Evolutionary conservation across 2,888 invertebrate species (phyloP), one percentile per base, ranked within the genome.

Genomic region (Drosophila fungiperda): DNA sequence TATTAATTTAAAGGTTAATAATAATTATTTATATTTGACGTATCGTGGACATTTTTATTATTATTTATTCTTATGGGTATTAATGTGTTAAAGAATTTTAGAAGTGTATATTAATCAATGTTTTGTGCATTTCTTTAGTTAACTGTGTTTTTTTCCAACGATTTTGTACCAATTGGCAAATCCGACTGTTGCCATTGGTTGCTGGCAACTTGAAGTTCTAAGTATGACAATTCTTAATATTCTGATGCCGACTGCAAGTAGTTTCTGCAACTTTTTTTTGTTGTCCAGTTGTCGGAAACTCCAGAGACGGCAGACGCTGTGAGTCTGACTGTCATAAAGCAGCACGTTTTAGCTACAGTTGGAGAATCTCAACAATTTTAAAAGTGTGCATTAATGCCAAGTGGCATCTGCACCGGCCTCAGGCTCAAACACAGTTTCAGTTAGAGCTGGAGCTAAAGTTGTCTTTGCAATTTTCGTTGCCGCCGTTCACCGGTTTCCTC

Each of bases 301-400:
- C 61, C 68, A 70, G 58, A 52, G 71, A 68, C 73, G 75, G 65
- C 69, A 52, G 71, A 42, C 53, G 58, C 52, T 53, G 63, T 33
- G 42, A 49, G 48, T 61, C 42, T 49, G 73, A 72, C 79, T 89
- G 90, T 89, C 90, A 90, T 87, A 87, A 87, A 75, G 87, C 87
- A 75, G 78, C 80, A 89, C 84, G 89, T 88, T 90, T 85, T 77
- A 76, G 87, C 89, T 79, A 80, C 87, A 89, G 87, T 87, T 90
- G 87, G 87, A 87, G 90, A 90, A 88, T 88, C 90, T 89, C 80
- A 89, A 82, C 87, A 90, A 88, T 88, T 79, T 80, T 78, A 89
- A 88, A 89, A 88, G 90, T 88, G 90, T 87, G 90, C 89, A 87
- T 90, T 87, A 90, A 90, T 87, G 84, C 87, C 90, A 87, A 82